A percentile compares a stretch with the other conserved stretches of the same genome.
These are phyloP conservation scores for Simalia tracyae DNA, from an alignment of 2,797 vertebrate genomes.

Conservation along the genomic window DNA sequence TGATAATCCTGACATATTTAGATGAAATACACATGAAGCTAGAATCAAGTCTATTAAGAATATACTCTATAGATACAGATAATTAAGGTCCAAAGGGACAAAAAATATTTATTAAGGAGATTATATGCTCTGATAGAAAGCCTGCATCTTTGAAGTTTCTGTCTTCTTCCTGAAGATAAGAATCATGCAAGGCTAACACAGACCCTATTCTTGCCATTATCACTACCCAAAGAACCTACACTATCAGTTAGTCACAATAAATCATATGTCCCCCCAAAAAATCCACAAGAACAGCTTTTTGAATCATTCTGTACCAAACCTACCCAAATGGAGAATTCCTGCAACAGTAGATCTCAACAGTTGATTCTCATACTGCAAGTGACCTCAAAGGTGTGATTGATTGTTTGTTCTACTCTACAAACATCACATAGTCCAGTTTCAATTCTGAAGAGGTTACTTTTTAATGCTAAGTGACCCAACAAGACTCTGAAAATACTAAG, in stretches of 20 bases:
- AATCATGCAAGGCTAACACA: neutral
- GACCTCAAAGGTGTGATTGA: neutral
- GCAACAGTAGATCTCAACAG: neutral
- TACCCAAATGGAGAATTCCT: neutral
- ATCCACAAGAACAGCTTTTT: neutral
- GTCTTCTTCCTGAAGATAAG: neutral
- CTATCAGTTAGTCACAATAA: neutral
- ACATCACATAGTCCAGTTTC: neutral
- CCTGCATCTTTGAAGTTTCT: neutral
- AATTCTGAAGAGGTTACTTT: neutral
- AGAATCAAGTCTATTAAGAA: neutral
- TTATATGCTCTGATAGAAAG: neutral
- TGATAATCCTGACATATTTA: neutral
- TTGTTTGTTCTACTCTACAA: neutral
- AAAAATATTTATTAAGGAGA: neutral
- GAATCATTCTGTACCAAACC: neutral
- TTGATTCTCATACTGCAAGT: neutral
- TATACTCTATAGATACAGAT: neutral
- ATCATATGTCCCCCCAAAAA: neutral
- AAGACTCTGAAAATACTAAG: neutral
- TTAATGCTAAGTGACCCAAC: neutral
- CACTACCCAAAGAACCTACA: neutral
- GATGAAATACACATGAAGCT: neutral
- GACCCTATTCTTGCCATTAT: neutral
- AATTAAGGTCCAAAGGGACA: neutral